phyloP scores from a whole-genome alignment of 2,797 vertebrate species.

The Lepus townsendii region DNA sequence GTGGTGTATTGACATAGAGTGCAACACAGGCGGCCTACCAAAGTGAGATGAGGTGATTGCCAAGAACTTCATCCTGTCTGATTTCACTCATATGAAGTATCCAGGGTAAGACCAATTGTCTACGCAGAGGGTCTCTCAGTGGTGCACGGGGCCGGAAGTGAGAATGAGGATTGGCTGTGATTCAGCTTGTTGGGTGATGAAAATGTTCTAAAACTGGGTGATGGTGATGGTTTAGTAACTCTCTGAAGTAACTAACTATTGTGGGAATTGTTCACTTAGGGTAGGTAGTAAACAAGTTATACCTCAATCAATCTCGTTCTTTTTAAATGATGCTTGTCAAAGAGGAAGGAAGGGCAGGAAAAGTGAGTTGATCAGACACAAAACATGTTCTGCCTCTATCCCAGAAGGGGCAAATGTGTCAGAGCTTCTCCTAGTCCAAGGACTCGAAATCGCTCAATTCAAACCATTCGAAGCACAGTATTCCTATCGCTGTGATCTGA shows the following conservation, averaged over 20 bases:
- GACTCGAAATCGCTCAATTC: neutral
- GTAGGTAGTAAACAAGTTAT: neutral
- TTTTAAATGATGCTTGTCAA: neutral
- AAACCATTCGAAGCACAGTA: neutral
- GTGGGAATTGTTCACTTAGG: neutral
- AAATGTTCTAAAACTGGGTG: constrained; percentile 29
- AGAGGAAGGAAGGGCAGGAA: neutral
- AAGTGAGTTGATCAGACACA: neutral
- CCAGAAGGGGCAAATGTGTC: neutral
- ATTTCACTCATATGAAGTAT: neutral
- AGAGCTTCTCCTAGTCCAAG: neutral
- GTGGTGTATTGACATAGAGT: neutral
- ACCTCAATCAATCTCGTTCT: neutral
- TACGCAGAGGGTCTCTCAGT: neutral
- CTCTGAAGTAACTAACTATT: neutral
- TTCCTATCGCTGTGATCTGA: constrained; percentile 21
- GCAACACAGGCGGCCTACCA: neutral
- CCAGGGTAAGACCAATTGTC: constrained; percentile 20
- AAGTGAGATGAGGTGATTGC: neutral
- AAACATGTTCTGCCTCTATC: neutral
- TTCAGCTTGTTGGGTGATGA: neutral
- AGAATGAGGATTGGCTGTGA: neutral
- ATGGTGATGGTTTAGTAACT: constrained; percentile 4
- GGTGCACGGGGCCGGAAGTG: neutral
- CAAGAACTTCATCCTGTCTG: neutral